Percentiles rank a stretch among this genome's conserved stretches.
Evolutionary conservation across 1,140 invertebrate species (phyloP).

Genomic region (Schlechtendalia chinensis): DNA sequence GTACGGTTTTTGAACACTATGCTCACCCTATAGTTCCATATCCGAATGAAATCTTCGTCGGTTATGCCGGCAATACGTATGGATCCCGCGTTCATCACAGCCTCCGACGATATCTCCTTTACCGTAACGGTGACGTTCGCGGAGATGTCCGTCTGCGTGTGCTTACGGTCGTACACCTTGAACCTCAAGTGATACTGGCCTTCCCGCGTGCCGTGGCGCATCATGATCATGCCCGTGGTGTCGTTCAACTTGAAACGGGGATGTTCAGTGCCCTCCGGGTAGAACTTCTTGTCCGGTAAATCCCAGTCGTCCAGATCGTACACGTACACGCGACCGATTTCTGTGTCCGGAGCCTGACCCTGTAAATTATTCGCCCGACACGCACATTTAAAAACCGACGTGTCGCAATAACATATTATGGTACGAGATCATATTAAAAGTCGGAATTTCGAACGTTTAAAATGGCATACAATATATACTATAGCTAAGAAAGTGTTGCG

Average conservation of each 20-base stretch:
- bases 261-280: constrained; percentile 81
- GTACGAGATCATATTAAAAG: too few species aligned
- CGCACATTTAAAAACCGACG: too few species aligned
- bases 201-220: constrained; percentile 85
- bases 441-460: too few species aligned
- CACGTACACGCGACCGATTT: constrained; percentile 92
- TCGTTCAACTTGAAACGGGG: constrained; percentile 83
- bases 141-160: constrained; percentile 85
- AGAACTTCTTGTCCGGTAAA: constrained; percentile 93
- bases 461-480: too few species aligned
- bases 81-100: constrained; percentile 92
- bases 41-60: constrained; percentile 92
- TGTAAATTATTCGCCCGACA: too few species aligned
- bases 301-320: constrained; percentile 98
- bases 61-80: constrained; percentile 90
- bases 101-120: constrained; percentile 90
- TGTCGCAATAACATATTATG: too few species aligned
- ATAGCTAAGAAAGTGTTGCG: too few species aligned
- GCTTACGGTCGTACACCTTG: constrained; percentile 90
- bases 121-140: constrained; percentile 92
- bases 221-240: constrained; percentile 91
- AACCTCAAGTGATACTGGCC: constrained; percentile 83
- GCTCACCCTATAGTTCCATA: constrained; percentile 81
- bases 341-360: constrained; percentile 86
- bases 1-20: too few species aligned